A percentile compares a stretch with the other conserved stretches of the same genome.
Evolutionary conservation across 2,113 vertebrate genomes (phyloP).

Genomic region (Ochotona curzoniae): DNA sequence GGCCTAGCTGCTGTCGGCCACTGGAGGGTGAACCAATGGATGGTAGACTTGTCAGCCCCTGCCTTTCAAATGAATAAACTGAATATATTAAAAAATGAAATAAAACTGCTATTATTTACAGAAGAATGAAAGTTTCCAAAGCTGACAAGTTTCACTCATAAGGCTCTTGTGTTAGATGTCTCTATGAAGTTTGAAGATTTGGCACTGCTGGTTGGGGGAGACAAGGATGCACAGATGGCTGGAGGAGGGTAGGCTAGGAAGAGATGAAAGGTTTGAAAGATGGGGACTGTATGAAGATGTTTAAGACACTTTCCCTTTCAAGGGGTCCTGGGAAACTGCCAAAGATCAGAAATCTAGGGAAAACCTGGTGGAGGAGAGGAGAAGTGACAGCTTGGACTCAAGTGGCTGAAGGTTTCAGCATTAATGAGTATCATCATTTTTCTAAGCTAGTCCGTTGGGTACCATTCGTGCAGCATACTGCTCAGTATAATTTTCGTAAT

Average conservation of each 20-base stretch:
- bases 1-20: too few species aligned
- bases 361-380: not conserved
- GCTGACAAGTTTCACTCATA: not conserved
- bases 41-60: too few species aligned
- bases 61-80: too few species aligned
- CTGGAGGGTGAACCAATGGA: too few species aligned
- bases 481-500: not conserved
- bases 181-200: not conserved
- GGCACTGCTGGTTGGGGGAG: not conserved
- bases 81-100: too few species aligned
- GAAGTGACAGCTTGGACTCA: not conserved
- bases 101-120: too few species aligned
- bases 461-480: too few species aligned
- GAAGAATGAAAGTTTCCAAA: too few species aligned
- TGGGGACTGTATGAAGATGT: not conserved
- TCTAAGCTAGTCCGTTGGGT: not conserved
- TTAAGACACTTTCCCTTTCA: not conserved
- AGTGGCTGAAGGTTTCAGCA: not conserved
- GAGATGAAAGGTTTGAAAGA: not conserved
- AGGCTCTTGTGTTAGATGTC: not conserved
- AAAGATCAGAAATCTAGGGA: not conserved
- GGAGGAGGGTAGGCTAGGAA: not conserved
- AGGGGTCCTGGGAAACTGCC: not conserved
- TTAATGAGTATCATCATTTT: not conserved
- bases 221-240: not conserved